Evolutionary conservation across 1,140 invertebrate species (phyloP).

Genomic region (Zophobas morio): DNA sequence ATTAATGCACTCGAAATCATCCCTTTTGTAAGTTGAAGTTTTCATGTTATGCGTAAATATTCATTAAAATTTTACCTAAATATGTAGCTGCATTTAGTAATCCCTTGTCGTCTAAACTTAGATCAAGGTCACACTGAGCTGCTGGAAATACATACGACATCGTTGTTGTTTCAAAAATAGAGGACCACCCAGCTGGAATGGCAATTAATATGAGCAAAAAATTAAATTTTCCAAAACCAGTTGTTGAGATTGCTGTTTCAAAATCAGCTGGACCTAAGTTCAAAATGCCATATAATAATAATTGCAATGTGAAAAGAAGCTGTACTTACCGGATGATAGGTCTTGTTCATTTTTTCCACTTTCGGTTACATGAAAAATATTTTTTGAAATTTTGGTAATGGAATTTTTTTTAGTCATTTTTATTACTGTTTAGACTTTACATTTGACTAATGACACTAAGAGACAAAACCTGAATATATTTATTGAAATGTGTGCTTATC

Average conservation of each 20-base stretch:
- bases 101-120: constrained; percentile 78
- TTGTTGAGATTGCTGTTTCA: constrained; percentile 63
- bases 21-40: constrained; percentile 68
- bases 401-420: constrained; percentile 1
- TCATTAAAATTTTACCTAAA: constrained; percentile 69
- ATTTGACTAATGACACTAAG: too few species aligned
- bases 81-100: constrained; percentile 78
- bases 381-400: not conserved
- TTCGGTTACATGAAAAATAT: not conserved
- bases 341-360: not conserved
- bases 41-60: not conserved
- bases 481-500: not conserved
- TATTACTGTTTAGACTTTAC: not conserved
- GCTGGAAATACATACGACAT: constrained; percentile 79
- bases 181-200: constrained; percentile 76
- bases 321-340: not conserved
- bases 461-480: not conserved
- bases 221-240: constrained; percentile 78
- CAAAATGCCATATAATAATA: not conserved
- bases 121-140: constrained; percentile 79
- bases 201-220: constrained; percentile 73
- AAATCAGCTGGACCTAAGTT: constrained; percentile 65
- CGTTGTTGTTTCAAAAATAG: constrained; percentile 76
- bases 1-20: constrained; percentile 87
- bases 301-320: too few species aligned